These are phyloP conservation scores for Neodiprion virginianus DNA, from an alignment of 1,140 invertebrate species.

Conservation along the genomic window DNA sequence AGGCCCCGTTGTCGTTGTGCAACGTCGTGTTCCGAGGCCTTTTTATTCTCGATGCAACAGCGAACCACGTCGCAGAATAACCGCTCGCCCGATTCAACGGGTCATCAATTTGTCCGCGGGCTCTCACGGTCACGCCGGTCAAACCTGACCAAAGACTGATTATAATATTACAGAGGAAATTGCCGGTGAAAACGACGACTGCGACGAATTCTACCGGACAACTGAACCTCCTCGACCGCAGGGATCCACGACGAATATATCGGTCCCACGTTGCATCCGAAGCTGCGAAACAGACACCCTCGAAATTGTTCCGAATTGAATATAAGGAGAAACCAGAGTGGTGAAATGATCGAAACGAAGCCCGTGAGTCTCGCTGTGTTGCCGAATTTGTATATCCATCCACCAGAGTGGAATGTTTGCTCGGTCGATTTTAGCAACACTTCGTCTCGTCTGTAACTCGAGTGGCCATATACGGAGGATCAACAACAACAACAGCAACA, in stretches of 20 bases:
- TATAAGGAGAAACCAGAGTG: too few species aligned
- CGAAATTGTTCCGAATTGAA: too few species aligned
- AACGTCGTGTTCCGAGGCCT: neutral
- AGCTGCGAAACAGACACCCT: neutral
- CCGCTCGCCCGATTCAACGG: conserved; percentile 35
- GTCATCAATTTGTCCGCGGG: conserved; percentile 40
- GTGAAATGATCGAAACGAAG: too few species aligned
- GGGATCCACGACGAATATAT: neutral
- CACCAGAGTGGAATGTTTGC: too few species aligned
- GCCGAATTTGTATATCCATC: too few species aligned
- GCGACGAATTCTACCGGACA: conserved; percentile 40
- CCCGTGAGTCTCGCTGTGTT: too few species aligned
- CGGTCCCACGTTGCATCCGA: conserved; percentile 23
- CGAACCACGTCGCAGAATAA: neutral
- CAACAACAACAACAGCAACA: neutral
- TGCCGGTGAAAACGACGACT: conserved; percentile 35
- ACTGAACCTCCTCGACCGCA: conserved; percentile 10
- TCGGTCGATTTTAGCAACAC: neutral
- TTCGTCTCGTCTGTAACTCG: neutral
- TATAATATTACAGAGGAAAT: conserved; percentile 50
- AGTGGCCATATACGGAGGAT: neutral
- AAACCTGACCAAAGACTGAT: conserved; percentile 39
- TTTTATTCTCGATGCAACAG: neutral
- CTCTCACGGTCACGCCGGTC: conserved; percentile 25
- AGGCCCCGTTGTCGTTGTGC: neutral